These are phyloP conservation scores for Musca domestica DNA, from an alignment of 1,140 invertebrate genomes.

Conservation along the genomic window DNA sequence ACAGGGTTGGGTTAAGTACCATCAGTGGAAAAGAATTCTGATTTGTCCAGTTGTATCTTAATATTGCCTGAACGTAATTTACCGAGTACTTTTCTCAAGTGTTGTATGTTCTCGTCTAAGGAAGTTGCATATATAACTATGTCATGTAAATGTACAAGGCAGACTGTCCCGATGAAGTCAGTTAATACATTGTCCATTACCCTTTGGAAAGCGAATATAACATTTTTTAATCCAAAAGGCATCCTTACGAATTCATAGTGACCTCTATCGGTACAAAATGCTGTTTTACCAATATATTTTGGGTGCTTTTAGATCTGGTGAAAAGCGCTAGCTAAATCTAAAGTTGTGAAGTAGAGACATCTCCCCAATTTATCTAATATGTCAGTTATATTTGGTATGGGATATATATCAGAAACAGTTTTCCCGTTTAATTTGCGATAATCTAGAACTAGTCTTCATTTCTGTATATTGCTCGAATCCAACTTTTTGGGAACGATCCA, in stretches of 20 bases:
- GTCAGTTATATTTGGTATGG: no score
- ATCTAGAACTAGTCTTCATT: not conserved
- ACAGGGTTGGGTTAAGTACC: no score
- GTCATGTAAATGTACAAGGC: not conserved
- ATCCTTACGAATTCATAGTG: no score
- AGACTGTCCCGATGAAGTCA: not conserved
- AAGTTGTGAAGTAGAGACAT: no score
- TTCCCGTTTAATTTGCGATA: not conserved
- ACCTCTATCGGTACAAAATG: not conserved
- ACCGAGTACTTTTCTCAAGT: not conserved
- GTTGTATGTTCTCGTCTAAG: not conserved
- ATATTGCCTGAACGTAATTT: not conserved
- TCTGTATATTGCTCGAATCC: no score
- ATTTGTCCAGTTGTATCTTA: not conserved
- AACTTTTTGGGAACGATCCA: no score
- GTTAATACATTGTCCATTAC: not conserved
- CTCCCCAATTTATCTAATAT: no score
- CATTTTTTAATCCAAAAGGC: no score
- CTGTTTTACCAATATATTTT: not conserved
- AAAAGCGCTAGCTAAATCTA: not conserved
- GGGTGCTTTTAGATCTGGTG: not conserved
- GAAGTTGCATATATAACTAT: not conserved
- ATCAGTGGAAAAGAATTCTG: not conserved
- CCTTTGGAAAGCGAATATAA: no score
- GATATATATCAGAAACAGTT: not conserved